Evolutionary conservation across 2,113 vertebrate species (phyloP), one percentile per base, ranked within the genome.

Genomic region (Silurus meridionalis): DNA sequence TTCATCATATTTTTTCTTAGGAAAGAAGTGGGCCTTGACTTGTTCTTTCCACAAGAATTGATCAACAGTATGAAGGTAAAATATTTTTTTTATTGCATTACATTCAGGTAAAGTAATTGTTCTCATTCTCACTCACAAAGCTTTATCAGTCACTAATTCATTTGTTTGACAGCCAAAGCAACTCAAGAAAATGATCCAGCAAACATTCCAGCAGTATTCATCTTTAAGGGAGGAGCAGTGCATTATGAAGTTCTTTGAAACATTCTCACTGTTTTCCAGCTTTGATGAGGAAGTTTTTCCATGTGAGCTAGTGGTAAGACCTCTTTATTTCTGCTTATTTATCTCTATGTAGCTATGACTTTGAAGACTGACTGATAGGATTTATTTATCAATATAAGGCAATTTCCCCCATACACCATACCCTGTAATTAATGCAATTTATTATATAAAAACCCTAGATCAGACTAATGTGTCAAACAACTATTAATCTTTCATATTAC

Each of bases 41-140:
- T 98, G 81, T 99, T 99, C 92, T 98, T 99, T 85, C 97, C 97
- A 57, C 95, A 91, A 80, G 96, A 97, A 90, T 95, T 98, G 91
- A 96, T 97, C 28, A 93, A 95, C 85, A 97, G 94, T 89, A 95
- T 98, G 92, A 99, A 98, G 96, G 98, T 98, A 89, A 21, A 57
- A 14, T 28, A 11, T 6, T 57, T 6, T 6, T 28, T 50, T 64
- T 21, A 57, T 23, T 48, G 23, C 63, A 10, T 23, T 69, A 53
- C 14, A 14, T 52, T 61, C 2, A 19, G 67, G 50, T 75, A 82
- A 3, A 3, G 46, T 75, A 64, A 55, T 37, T 50, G 4, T 53
- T 81, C 25, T 69, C 19, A 67, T 55, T 71, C 25, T 85, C 11
- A 50, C 8, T 74, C 57, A 37, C 37, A 50, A 15, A 11, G 6